These are phyloP conservation scores for Parambassis ranga DNA, from an alignment of 2,797 vertebrate genomes.

Conservation along the genomic window DNA sequence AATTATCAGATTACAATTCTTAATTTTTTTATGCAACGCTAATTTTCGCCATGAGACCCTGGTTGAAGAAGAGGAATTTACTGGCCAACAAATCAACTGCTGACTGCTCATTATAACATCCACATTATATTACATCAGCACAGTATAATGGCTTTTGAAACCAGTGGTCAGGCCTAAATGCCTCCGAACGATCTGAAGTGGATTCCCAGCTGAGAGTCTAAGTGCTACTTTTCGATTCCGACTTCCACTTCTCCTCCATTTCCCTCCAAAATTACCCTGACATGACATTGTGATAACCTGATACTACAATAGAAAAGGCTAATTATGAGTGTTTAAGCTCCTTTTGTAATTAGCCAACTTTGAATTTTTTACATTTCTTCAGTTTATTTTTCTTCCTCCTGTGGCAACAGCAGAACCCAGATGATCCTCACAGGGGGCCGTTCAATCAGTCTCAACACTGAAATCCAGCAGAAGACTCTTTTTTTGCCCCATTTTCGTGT, in stretches of 20 bases:
- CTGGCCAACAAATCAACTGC: neutral
- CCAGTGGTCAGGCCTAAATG: conserved; percentile 26
- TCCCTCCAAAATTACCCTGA: conserved; percentile 65
- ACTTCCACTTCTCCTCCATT: conserved; percentile 47
- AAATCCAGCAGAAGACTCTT: too few relatives aligned
- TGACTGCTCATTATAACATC: conserved; percentile 15
- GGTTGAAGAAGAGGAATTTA: conserved; percentile 19
- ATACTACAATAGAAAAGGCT: conserved; percentile 65
- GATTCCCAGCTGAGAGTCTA: conserved; percentile 64
- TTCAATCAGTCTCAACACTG: too few relatives aligned
- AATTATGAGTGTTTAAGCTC: conserved; percentile 77
- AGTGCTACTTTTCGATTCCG: conserved; percentile 62
- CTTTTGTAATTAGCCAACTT: conserved; percentile 74
- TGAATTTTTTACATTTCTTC: conserved; percentile 57
- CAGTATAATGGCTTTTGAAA: conserved; percentile 29
- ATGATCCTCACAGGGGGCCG: conserved; percentile 62
- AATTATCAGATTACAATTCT: too few relatives aligned
- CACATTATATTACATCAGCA: conserved; percentile 32
- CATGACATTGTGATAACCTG: conserved; percentile 71
- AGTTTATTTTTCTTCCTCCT: conserved; percentile 44
- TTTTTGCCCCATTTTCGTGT: too few relatives aligned
- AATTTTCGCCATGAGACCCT: neutral
- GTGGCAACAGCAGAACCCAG: conserved; percentile 46
- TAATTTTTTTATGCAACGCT: neutral
- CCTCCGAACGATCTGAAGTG: conserved; percentile 36